Percentiles rank a stretch among this genome's conserved stretches.
phyloP scores from a whole-genome alignment of 2,797 vertebrate species.

The Graptemys geographica region DNA sequence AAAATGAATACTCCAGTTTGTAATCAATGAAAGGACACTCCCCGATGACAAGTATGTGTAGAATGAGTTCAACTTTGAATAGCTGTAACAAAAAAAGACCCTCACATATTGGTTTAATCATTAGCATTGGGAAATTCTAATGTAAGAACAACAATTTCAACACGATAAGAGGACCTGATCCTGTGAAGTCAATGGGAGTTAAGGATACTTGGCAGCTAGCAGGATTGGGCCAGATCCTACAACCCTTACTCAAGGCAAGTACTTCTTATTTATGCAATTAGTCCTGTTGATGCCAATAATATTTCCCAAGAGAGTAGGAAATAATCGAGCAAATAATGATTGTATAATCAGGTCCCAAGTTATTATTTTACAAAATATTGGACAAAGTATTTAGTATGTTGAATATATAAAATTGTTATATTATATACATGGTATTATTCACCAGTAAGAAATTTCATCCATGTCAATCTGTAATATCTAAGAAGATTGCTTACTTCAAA shows the following conservation, averaged over 20 bases:
- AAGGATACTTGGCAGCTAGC: neutral
- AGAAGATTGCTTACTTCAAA: slow-evolving; percentile 61
- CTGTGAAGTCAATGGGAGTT: neutral
- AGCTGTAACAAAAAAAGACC: slow-evolving; percentile 10
- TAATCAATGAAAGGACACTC: slow-evolving; percentile 44
- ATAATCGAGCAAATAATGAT: neutral
- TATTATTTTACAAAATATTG: neutral
- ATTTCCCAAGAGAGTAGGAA: neutral
- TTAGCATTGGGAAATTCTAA: neutral
- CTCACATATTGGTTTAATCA: slow-evolving; percentile 25
- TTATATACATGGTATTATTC: neutral
- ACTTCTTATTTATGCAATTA: neutral
- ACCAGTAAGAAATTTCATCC: slow-evolving; percentile 35
- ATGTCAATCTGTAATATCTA: slow-evolving; percentile 66
- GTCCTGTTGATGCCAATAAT: neutral
- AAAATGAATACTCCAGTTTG: neutral
- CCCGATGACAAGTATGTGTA: slow-evolving; percentile 26
- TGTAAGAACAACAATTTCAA: neutral
- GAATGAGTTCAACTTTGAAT: slow-evolving; percentile 49
- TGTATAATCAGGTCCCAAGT: neutral
- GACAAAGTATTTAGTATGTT: neutral
- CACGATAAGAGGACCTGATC: slow-evolving; percentile 8
- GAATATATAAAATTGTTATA: neutral
- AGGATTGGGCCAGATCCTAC: neutral
- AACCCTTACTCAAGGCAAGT: neutral